Evolutionary conservation across 2,113 vertebrate species (phyloP).

Genomic region (Sprattus sprattus): DNA sequence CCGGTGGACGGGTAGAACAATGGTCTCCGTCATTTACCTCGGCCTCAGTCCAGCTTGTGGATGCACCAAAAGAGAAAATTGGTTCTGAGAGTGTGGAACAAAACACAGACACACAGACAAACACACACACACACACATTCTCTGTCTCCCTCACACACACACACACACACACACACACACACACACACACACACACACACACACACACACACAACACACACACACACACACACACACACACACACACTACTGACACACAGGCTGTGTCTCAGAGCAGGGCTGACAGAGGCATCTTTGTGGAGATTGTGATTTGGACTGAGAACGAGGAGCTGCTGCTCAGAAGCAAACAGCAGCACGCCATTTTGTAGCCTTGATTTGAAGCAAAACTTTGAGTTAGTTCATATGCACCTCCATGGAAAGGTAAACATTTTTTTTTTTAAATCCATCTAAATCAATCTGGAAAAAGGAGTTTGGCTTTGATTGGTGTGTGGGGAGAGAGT

Average conservation of each 20-base stretch:
- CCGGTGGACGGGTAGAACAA: background rate
- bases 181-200: background rate
- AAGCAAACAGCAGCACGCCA: background rate
- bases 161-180: background rate
- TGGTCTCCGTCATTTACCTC: background rate
- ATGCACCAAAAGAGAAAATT: background rate
- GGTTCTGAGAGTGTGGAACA: background rate
- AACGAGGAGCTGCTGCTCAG: background rate
- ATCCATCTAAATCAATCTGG: background rate
- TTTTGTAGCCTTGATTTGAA: background rate
- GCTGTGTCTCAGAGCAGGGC: background rate
- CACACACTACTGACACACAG: background rate
- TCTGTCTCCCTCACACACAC: background rate
- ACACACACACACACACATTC: background rate
- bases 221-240: constrained; percentile 18
- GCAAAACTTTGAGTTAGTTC: background rate
- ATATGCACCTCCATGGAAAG: background rate
- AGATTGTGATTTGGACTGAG: background rate
- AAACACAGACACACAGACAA: background rate
- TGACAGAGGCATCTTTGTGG: background rate
- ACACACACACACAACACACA: background rate
- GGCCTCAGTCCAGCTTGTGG: no score
- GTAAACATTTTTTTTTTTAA: no score
- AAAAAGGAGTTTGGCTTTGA: background rate
- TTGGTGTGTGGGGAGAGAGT: background rate